A percentile compares a stretch with the other conserved stretches of the same genome.
Conservation (phyloP, 1,140 invertebrate genomes). For the Sesamia nonagrioides region DNA sequence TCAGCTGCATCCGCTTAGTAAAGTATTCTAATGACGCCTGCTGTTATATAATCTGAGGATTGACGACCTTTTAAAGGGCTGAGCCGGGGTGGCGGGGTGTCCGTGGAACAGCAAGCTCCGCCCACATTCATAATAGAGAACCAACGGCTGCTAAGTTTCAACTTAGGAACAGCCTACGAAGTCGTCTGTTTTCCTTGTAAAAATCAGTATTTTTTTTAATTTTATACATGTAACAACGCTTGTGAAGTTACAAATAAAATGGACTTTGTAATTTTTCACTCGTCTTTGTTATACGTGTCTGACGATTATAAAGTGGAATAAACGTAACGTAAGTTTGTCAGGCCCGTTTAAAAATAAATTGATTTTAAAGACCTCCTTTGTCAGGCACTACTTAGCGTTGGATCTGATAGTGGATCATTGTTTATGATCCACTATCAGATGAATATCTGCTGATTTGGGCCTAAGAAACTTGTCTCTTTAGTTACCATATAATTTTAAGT, state of each 20-base stretch:
- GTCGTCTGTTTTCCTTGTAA: too few relatives aligned
- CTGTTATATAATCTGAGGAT: too few relatives aligned
- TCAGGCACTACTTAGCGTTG: not conserved
- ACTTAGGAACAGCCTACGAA: not conserved
- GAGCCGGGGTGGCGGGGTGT: too few relatives aligned
- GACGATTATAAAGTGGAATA: not conserved
- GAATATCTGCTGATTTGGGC: not conserved
- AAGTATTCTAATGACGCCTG: too few relatives aligned
- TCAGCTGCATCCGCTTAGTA: too few relatives aligned
- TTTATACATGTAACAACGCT: not conserved
- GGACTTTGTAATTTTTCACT: not conserved
- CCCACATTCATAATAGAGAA: not conserved
- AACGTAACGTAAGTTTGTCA: slow-evolving; percentile 7
- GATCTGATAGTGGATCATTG: not conserved
- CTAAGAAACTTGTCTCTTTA: not conserved
- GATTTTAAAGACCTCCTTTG: slow-evolving; percentile 4
- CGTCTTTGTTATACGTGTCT: too few relatives aligned
- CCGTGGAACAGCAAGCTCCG: too few relatives aligned
- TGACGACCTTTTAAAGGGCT: too few relatives aligned
- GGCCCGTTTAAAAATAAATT: slow-evolving; percentile 12
- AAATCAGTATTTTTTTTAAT: not conserved
- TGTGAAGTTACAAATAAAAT: not conserved
- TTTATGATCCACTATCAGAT: not conserved
- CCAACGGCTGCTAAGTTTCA: not conserved
- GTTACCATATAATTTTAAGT: too few relatives aligned